Conservation (phyloP, 2,888 invertebrate genomes). For the Erpobdella octoculata region DNA sequence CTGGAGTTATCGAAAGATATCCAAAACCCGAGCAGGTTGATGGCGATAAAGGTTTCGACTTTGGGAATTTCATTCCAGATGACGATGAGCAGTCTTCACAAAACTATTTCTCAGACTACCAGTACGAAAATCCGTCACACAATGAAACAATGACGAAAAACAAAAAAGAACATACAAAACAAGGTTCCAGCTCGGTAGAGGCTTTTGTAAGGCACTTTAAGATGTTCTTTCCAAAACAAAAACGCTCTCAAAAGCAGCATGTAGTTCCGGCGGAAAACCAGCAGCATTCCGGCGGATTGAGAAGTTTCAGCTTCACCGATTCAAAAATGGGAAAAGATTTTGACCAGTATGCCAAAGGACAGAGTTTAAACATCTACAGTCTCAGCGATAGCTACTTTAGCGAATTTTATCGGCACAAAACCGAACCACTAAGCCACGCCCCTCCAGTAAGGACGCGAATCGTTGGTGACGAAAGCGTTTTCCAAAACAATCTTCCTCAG, state of each 20-base stretch:
- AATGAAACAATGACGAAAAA: not conserved
- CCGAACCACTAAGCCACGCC: not conserved
- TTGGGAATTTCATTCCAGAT: slow-evolving; percentile 4
- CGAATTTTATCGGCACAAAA: not conserved
- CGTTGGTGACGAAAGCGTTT: slow-evolving; percentile 8
- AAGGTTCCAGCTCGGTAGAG: not conserved
- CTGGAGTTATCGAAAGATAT: no score
- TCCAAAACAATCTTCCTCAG: not conserved
- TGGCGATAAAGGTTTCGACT: not conserved
- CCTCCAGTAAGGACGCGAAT: not conserved
- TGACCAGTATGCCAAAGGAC: not conserved
- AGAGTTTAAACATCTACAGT: not conserved
- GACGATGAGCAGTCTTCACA: not conserved
- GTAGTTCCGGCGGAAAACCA: not conserved
- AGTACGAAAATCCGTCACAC: not conserved
- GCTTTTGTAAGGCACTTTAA: slow-evolving; percentile 5
- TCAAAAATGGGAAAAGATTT: slow-evolving; percentile 18
- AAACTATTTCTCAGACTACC: not conserved
- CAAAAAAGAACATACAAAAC: not conserved
- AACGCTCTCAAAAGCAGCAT: not conserved
- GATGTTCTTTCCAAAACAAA: slow-evolving; percentile 3
- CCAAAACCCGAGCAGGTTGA: no score
- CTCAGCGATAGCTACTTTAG: not conserved
- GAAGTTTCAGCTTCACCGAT: slow-evolving; percentile 14
- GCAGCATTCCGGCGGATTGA: not conserved